Percentiles rank a stretch among this genome's conserved stretches.
Conservation (phyloP, 2,113 vertebrate genomes). For the Sinocyclocheilus rhinocerous region DNA sequence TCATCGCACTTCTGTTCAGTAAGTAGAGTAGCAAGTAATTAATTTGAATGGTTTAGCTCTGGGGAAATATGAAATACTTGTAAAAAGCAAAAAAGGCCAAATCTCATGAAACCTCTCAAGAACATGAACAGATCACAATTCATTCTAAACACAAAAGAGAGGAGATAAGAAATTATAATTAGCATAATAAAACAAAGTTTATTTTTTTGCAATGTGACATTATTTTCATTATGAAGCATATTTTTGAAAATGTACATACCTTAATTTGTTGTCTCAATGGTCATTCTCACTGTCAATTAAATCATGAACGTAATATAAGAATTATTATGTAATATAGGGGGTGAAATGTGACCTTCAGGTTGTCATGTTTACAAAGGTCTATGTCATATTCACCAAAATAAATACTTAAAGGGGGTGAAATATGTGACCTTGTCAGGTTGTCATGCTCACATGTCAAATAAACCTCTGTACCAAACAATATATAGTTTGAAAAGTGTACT, state of each 20-base stretch:
- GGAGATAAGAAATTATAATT: neutral
- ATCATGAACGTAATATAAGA: too few species aligned
- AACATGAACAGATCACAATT: neutral
- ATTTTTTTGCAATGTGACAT: neutral
- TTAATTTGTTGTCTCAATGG: neutral
- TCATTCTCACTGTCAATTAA: neutral
- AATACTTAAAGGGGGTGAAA: too few species aligned
- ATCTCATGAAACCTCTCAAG: neutral
- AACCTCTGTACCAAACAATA: neutral
- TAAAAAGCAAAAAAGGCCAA: neutral
- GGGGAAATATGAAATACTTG: neutral
- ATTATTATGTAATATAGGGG: neutral
- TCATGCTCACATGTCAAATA: neutral
- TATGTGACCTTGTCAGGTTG: neutral
- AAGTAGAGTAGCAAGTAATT: conserved; percentile 31
- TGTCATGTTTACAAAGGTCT: neutral
- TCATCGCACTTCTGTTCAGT: conserved; percentile 45
- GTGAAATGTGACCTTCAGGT: neutral
- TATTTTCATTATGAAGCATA: neutral
- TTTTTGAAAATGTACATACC: too few species aligned
- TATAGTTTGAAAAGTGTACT: neutral
- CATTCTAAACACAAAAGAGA: neutral
- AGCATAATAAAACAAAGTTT: neutral
- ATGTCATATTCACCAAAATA: neutral
- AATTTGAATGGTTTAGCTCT: neutral